Base-by-base conservation (phyloP, 2,797 vertebrate species). In the Sebastes hubbsi region DNA sequence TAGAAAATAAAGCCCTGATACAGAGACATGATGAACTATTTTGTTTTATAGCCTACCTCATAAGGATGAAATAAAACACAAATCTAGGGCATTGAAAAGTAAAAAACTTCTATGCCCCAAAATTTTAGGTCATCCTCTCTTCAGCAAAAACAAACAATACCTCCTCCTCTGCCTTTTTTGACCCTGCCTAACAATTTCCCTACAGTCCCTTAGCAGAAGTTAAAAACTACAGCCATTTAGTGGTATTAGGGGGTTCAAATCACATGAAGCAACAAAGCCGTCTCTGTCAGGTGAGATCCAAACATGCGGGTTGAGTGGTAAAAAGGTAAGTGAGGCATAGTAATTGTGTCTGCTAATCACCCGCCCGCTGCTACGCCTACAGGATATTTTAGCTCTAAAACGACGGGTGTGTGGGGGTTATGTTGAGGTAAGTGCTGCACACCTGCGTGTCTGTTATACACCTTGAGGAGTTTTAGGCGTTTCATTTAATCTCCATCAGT, bases 381-480 rank as follows among this genome's bases (percentile, higher is more conserved):
- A 64, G 92, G 88, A 87, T 10, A 75, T 88, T 83, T 87, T 42
- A 76, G 81, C 83, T 62, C 58, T 59, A 16, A 67, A 86, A 87
- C 49, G 76, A 76, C 49, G 82, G 84, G 89, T 52, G 83, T 91
- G 89, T 85, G 63, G 59, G 87, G 87, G 87, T 86, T 67, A 67
- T 52, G 42, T 52, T 20, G 65, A 27, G 65, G 65, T 67, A 30
- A 92, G 82, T 63, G 75, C 76, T 60, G 83, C 85, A 93, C 94
- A 95, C 94, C 94, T 95, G 93, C 42, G 54, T 64, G 75, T 59
- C 68, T 62, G 79, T 85, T 83, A 76, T 58, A 61, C 85, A 89
- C 72, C 85, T 89, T 22, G 65, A 87, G 88, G 84, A 90, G 59
- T 80, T 91, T 85, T 75, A 85, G 83, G 75, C 59, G 4, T 89